Evolutionary conservation across 1,140 invertebrate species (phyloP).

Genomic region (Euura lappo): DNA sequence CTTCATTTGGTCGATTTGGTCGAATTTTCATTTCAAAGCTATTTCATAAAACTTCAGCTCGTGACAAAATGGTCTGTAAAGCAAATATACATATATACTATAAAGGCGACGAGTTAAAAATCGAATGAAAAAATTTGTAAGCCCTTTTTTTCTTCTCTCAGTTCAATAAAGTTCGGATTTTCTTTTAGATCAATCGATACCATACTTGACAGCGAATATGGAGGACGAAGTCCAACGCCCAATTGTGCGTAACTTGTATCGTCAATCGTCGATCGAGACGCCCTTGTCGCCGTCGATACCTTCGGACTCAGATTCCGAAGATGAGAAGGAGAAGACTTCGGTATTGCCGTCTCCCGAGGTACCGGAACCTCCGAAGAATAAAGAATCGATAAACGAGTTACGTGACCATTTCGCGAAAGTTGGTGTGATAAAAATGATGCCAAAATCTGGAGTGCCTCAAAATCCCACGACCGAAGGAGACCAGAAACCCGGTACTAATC

Average conservation of each 20-base stretch:
- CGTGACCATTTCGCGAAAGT: neutral
- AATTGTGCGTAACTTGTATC: slow-evolving; percentile 18
- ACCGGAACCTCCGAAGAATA: neutral
- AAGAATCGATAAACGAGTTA: neutral
- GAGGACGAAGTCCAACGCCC: slow-evolving; percentile 28
- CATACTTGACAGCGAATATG: slow-evolving; percentile 5
- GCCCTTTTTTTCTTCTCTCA: too few species aligned
- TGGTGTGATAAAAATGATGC: neutral
- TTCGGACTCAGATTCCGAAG: slow-evolving; percentile 17
- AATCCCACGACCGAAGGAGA: neutral
- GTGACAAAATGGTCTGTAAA: too few species aligned
- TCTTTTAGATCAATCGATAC: too few species aligned
- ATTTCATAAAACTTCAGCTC: too few species aligned
- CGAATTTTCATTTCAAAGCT: too few species aligned
- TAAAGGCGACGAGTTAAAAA: too few species aligned
- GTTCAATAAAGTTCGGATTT: too few species aligned
- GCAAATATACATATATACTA: too few species aligned
- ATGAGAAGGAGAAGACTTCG: neutral
- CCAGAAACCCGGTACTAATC: neutral
- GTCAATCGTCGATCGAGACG: slow-evolving; percentile 31
- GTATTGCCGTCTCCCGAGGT: neutral
- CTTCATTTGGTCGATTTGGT: too few species aligned
- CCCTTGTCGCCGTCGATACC: slow-evolving; percentile 16
- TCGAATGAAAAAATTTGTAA: too few species aligned
- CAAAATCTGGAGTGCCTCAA: neutral